Base-by-base conservation (phyloP, 1,140 invertebrate genomes). In the Cotesia vestalis region DNA sequence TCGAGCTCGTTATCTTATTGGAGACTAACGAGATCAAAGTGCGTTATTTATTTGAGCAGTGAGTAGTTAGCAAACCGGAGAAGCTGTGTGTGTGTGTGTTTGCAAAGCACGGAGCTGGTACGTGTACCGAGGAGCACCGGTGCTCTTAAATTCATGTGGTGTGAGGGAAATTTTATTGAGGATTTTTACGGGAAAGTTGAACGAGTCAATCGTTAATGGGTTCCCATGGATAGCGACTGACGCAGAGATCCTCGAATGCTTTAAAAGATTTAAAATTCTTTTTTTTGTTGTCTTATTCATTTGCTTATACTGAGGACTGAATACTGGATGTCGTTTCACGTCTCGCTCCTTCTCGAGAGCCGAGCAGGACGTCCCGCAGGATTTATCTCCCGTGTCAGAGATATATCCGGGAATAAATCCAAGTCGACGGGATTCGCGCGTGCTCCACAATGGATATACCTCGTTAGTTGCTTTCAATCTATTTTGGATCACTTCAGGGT, bases 161-260 rank as follows among this genome's bases (percentile, higher is more conserved):
- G 40, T 46, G 40, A 46, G 40, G 40, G 40, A 46, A 46, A 46
- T 46, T 46, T 46, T 46, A 46, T 46, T 46, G 40, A 46, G 40
- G 4, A 46, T 46, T 46, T 46, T 46, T 46, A 46, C 40, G 40
- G 40, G 40, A 46, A 46, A 61, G 20, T 36, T 40, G 27, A 36
- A 63, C 61, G 61, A 63, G 61, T 63, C 61, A 63, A 63, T 63
- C 61, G 34, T 63, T 63, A 63, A 63, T 63, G 61, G 61, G 61
- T 63, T 63, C 61, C 61, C 61, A 63, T 14, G 61, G 61, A 63
- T 63, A 40, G n/a, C n/a, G 27, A 11, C 36, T n/a, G 9, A 34
- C 35, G n/a, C 38, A 36, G 14, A 17, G 27, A 38, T 36, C 20
- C 60, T 61, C 20, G 27, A 63, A 63, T 35, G 61, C 61, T 36